Evolutionary conservation across 2,797 vertebrate species (phyloP).

Genomic region (Aldrovandia affinis): DNA sequence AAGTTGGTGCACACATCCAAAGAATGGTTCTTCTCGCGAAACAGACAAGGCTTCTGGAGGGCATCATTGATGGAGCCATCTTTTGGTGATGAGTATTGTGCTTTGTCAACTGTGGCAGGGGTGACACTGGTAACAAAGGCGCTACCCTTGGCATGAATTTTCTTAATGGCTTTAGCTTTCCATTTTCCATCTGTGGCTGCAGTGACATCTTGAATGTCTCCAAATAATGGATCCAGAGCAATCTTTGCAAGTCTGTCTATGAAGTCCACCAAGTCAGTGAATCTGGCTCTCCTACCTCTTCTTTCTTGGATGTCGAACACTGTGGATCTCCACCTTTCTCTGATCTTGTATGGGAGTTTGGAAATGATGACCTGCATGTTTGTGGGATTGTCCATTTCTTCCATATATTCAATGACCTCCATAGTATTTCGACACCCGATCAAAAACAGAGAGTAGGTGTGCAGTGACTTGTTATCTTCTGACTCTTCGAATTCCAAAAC

Average conservation of each 20-base stretch:
- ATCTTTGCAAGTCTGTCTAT: background rate
- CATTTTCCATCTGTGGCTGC: too few relatives aligned
- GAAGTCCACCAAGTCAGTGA: conserved; percentile 1
- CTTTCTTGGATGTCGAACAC: background rate
- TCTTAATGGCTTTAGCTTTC: too few relatives aligned
- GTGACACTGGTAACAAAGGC: too few relatives aligned
- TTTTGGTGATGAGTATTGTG: too few relatives aligned
- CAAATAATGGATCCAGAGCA: background rate
- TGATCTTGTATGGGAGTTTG: background rate
- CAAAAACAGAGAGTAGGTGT: background rate
- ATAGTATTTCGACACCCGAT: conserved; percentile 7
- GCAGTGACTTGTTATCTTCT: background rate
- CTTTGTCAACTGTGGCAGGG: too few relatives aligned
- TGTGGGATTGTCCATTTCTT: background rate
- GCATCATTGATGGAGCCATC: too few relatives aligned
- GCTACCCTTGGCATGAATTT: too few relatives aligned
- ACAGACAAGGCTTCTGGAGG: too few relatives aligned
- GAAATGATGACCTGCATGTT: background rate
- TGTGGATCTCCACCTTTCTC: background rate
- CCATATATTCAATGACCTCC: background rate
- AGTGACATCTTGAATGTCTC: background rate
- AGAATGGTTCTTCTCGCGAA: too few relatives aligned
- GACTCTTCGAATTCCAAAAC: too few relatives aligned
- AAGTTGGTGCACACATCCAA: too few relatives aligned
- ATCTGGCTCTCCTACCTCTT: background rate